Evolutionary conservation across 2,888 invertebrate species (phyloP).

Genomic region (Azorinus chamasolen): DNA sequence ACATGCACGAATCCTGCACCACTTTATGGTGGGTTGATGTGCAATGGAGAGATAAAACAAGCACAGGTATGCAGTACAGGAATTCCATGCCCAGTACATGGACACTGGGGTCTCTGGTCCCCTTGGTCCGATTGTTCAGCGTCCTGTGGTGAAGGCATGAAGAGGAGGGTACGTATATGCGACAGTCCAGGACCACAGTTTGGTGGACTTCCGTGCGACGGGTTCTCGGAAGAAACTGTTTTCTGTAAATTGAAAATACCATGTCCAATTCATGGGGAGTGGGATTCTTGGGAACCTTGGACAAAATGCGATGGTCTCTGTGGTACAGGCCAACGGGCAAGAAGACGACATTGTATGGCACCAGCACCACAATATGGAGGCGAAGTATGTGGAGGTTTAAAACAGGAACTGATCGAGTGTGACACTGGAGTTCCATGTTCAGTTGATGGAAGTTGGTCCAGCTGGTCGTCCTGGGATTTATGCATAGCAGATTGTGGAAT

Average conservation of each 20-base stretch:
- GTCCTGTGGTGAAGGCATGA: slow-evolving; percentile 36
- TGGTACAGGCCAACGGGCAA: slow-evolving; percentile 37
- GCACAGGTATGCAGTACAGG: slow-evolving; percentile 41
- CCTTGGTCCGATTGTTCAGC: slow-evolving; percentile 47
- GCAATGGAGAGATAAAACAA: slow-evolving; percentile 41
- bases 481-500: slow-evolving; percentile 48
- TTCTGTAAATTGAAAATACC: slow-evolving; percentile 42
- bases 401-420: slow-evolving; percentile 44
- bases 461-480: slow-evolving; percentile 37
- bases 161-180: slow-evolving; percentile 30
- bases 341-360: slow-evolving; percentile 42
- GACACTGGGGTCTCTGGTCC: slow-evolving; percentile 57
- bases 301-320: slow-evolving; percentile 41
- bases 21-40: slow-evolving; percentile 46
- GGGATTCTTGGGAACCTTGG: slow-evolving; percentile 51
- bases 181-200: slow-evolving; percentile 36
- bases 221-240: slow-evolving; percentile 26
- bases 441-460: slow-evolving; percentile 52
- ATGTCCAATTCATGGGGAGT: slow-evolving; percentile 55
- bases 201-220: slow-evolving; percentile 46
- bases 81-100: slow-evolving; percentile 47
- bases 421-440: slow-evolving; percentile 41
- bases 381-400: slow-evolving; percentile 39
- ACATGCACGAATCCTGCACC: slow-evolving; percentile 52
- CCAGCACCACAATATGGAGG: slow-evolving; percentile 58